A percentile compares a stretch with the other conserved stretches of the same genome.
These are phyloP conservation scores for Atethmia centrago DNA, from an alignment of 2,888 invertebrate species.

Conservation along the genomic window DNA sequence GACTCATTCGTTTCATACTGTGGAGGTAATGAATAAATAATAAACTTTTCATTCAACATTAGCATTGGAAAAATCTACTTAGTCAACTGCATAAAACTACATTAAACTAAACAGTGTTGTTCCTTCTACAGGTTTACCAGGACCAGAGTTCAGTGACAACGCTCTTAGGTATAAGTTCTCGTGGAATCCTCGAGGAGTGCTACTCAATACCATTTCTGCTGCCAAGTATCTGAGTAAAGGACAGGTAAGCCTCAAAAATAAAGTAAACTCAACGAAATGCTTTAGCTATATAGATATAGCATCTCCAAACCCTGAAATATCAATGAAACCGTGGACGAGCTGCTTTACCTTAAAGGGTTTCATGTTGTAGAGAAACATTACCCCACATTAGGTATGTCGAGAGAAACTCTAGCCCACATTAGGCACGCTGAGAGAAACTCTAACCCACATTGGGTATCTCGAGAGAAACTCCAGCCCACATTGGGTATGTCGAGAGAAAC, in stretches of 20 bases:
- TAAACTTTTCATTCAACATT: too few relatives aligned
- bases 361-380: too few relatives aligned
- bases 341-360: too few relatives aligned
- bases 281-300: not conserved
- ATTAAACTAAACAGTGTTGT: not conserved
- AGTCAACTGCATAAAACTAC: too few relatives aligned
- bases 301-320: not conserved
- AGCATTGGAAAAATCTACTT: too few relatives aligned
- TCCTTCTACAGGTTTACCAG: constrained; percentile 93
- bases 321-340: too few relatives aligned
- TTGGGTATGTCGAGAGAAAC: too few relatives aligned
- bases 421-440: too few relatives aligned
- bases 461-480: too few relatives aligned
- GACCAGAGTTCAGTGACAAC: constrained; percentile 98
- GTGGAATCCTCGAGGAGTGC: constrained; percentile 98
- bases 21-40: constrained; percentile 91
- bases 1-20: constrained; percentile 99
- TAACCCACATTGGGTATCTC: too few relatives aligned
- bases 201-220: constrained; percentile 96
- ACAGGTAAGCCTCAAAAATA: constrained; percentile 88
- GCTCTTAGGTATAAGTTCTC: constrained; percentile 97
- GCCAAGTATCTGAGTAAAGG: constrained; percentile 96
- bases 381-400: too few relatives aligned
- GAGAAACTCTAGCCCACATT: too few relatives aligned
- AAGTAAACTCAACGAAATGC: not conserved